Percentiles rank a stretch among this genome's conserved stretches.
Evolutionary conservation across 2,113 vertebrate species (phyloP).

Genomic region (Rhabdornis inornatus): DNA sequence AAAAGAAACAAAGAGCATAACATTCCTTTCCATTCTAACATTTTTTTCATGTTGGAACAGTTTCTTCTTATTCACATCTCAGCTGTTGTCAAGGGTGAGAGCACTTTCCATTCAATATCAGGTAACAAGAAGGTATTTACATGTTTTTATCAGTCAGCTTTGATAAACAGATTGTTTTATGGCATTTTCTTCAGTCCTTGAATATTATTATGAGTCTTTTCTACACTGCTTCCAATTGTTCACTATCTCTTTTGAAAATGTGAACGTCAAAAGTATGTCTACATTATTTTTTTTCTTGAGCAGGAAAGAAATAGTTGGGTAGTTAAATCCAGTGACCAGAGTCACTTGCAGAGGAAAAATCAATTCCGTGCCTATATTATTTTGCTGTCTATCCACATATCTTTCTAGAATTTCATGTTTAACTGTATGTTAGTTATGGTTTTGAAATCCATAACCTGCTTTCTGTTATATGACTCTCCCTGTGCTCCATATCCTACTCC

Average conservation of each 20-base stretch:
- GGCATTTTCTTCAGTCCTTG: not conserved
- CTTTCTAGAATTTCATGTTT: not conserved
- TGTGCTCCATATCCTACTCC: not conserved
- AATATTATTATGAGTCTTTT: not conserved
- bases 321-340: not conserved
- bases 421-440: not conserved
- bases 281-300: not conserved
- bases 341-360: not conserved
- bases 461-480: not conserved
- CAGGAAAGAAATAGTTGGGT: not conserved
- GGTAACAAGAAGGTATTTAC: not conserved
- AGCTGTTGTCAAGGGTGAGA: conserved; percentile 6
- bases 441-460: not conserved
- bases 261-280: not conserved
- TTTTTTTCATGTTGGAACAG: conserved; percentile 11
- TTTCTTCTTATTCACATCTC: not conserved
- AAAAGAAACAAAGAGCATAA: not conserved
- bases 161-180: not conserved
- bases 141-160: not conserved
- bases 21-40: not conserved
- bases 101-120: not conserved
- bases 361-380: not conserved
- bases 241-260: not conserved
- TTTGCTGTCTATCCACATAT: not conserved
- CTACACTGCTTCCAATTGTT: not conserved